Percentiles rank a stretch among this genome's conserved stretches.
Evolutionary conservation across 2,797 vertebrate genomes (phyloP).

Genomic region (Peromyscus attwateri): DNA sequence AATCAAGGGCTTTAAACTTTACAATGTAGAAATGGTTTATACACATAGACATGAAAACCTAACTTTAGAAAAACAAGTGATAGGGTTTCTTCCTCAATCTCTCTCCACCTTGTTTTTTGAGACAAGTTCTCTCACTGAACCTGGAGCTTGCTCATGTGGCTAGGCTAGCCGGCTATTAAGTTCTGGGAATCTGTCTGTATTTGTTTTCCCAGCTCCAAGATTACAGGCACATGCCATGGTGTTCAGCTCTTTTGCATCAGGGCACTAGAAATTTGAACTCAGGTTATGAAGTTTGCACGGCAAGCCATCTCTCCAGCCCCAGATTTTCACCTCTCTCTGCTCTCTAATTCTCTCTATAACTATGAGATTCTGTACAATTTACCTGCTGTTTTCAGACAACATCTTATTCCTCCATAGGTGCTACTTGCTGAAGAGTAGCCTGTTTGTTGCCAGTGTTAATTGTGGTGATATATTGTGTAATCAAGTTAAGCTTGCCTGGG

Average conservation of each 20-base stretch:
- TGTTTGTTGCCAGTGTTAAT: conserved; percentile 68
- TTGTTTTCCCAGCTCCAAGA: background rate
- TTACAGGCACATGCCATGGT: background rate
- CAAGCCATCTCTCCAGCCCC: background rate
- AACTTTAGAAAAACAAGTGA: background rate
- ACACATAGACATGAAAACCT: background rate
- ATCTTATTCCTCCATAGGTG: conserved; percentile 68
- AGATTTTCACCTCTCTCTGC: background rate
- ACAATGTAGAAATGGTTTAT: background rate
- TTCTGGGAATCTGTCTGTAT: background rate
- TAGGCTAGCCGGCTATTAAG: background rate
- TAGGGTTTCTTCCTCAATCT: background rate
- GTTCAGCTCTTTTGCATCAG: background rate
- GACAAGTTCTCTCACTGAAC: background rate
- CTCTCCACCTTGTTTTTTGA: background rate
- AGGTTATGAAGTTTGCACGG: background rate
- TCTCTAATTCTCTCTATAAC: background rate
- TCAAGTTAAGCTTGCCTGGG: too few species aligned
- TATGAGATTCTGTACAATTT: background rate
- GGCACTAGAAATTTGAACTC: background rate
- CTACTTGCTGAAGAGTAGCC: conserved; percentile 70
- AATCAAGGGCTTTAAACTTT: background rate
- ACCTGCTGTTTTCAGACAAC: conserved; percentile 70
- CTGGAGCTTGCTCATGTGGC: background rate
- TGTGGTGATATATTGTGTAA: too few species aligned